Conservation (phyloP, 2,113 vertebrate species). For the Lampris megalopsis region DNA sequence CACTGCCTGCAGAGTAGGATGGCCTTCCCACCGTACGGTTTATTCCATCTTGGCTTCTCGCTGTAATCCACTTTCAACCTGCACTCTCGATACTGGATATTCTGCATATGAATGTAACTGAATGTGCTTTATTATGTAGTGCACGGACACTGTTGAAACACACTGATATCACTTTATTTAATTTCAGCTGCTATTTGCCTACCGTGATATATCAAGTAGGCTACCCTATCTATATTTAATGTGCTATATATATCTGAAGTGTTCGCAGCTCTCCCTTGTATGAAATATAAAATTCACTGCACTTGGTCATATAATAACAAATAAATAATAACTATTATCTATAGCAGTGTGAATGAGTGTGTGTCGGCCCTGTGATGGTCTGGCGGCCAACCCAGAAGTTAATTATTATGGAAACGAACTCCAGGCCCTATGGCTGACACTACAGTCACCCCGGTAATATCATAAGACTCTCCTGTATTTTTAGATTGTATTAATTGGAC, state of each 20-base stretch:
- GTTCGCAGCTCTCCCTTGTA: not conserved
- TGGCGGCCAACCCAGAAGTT: no score
- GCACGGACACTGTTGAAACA: slow-evolving; percentile 9
- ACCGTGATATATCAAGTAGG: not conserved
- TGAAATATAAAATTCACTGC: not conserved
- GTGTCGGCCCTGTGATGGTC: no score
- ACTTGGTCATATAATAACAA: slow-evolving; percentile 40
- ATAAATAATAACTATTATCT: not conserved
- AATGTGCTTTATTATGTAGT: not conserved
- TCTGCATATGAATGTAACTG: not conserved
- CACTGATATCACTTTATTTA: slow-evolving; percentile 26
- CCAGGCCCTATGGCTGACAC: no score
- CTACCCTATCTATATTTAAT: not conserved
- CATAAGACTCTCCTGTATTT: no score
- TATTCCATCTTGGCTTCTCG: no score
- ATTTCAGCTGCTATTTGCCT: slow-evolving; percentile 36
- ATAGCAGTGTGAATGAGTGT: no score
- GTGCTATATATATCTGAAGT: not conserved
- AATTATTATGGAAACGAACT: no score
- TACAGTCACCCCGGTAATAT: no score
- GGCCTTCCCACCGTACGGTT: not conserved
- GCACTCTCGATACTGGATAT: no score
- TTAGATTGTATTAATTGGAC: no score
- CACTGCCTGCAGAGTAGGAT: not conserved
- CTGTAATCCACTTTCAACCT: no score